Evolutionary conservation across 1,140 invertebrate species (phyloP).

Genomic region (Lepidurus couesii): DNA sequence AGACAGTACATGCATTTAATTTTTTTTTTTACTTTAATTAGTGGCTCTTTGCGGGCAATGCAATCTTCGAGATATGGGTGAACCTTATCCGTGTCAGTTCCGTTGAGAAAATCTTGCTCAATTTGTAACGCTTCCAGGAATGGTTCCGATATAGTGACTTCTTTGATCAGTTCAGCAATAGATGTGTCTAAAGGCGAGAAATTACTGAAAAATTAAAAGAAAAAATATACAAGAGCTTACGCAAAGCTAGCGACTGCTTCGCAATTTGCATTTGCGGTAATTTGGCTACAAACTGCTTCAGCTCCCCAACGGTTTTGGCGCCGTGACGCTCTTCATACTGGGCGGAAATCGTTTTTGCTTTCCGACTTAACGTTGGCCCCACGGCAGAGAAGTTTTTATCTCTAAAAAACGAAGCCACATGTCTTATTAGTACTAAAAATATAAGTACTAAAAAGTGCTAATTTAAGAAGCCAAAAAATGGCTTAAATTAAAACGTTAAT

Average conservation of each 20-base stretch:
- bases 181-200: constrained; percentile 57
- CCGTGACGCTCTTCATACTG: constrained; percentile 79
- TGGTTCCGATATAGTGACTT: constrained; percentile 57
- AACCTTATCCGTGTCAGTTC: constrained; percentile 81
- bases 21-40: constrained; percentile 56
- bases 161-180: constrained; percentile 69
- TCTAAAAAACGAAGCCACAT: constrained; percentile 46
- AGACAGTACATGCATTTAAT: background rate
- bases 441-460: background rate
- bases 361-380: constrained; percentile 73
- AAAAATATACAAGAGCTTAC: constrained; percentile 45
- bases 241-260: constrained; percentile 71
- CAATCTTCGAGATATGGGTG: constrained; percentile 84
- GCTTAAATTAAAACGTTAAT: background rate
- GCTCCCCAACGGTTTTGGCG: constrained; percentile 83
- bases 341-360: constrained; percentile 76
- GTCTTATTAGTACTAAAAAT: background rate
- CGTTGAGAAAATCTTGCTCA: constrained; percentile 89
- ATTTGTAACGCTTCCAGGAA: constrained; percentile 61
- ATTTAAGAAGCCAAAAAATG: background rate
- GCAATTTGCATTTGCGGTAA: constrained; percentile 81
- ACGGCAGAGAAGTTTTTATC: constrained; percentile 93
- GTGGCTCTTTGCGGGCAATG: constrained; percentile 72
- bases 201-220: background rate
- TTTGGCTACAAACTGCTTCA: constrained; percentile 87